Base-by-base conservation (phyloP, 2,888 invertebrate species). In the Hofmannophila pseudospretella region DNA sequence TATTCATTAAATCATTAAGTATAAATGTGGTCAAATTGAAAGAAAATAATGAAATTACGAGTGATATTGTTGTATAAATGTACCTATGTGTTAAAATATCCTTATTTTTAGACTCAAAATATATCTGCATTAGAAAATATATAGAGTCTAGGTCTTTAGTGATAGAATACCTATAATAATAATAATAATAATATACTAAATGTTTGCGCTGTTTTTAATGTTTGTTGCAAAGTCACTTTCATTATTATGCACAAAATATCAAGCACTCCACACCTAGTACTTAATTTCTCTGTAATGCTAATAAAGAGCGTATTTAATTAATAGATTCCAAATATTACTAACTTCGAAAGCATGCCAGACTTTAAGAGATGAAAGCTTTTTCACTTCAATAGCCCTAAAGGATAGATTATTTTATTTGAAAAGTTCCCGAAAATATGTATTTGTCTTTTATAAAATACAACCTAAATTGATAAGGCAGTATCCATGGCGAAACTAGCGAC, bases 21-120 rank as follows among this genome's bases (percentile, higher is more conserved):
- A 49, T 44, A 54, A 34, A 55, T 50, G 44, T 51, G 42, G 52
- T 55, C 50, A 62, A 63, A 59, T 55, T 52, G 45, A 54, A 53
- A 51, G 39, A 43, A 52, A 42, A 50, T 43, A 47, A 51, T 50
- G 42, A 51, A 54, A 51, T 55, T 50, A 55, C 44, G 51, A 63
- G 66, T 68, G 67, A 67, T 71, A 69, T 65, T 67, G 54, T 56
- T 62, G 55, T 64, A 59, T 53, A 59, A 63, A 55, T 66, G 55
- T 64, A 59, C 52, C 58, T 62, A 55, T 66, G 51, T 48, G 50
- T 61, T 67, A 54, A 67, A 61, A 68, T 67, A 63, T 55, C 61
- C 59, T 72, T 75, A 77, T 76, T 77, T 79, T 78, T 76, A 74
- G 77, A 77, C 63, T 65, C 66, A 42, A 67, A 59, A 65, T 76